phyloP scores from a whole-genome alignment of 53 echinoderm and acorn worm species.

The Holothuria scabra region DNA sequence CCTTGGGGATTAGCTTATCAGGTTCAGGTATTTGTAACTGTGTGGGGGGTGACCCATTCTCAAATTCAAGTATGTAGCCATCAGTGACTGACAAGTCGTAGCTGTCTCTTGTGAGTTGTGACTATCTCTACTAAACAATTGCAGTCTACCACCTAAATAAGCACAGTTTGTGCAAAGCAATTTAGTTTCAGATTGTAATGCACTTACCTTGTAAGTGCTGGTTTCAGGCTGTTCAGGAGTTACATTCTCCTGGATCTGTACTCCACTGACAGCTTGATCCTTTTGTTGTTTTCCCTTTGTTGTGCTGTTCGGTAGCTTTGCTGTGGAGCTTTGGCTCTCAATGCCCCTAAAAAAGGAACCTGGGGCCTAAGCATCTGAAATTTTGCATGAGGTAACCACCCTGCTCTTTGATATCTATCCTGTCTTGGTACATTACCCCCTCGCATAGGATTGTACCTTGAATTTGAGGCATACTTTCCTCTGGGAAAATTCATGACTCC shows the following conservation, averaged over 20 bases:
- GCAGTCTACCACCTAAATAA: constrained; percentile 17
- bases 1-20: constrained; percentile 14
- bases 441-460: constrained; percentile 20
- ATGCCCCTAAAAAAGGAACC: constrained; percentile 25
- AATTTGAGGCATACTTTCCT: constrained; percentile 4
- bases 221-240: neutral
- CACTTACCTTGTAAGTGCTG: constrained; percentile 32
- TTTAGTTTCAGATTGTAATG: constrained; percentile 7
- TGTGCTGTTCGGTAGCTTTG: neutral
- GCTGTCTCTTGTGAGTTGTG: constrained; percentile 18
- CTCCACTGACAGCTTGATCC: neutral
- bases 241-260: neutral
- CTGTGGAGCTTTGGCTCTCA: neutral
- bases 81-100: constrained; percentile 27
- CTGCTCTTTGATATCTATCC: constrained; percentile 19
- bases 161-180: neutral
- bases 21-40: neutral
- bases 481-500: constrained; percentile 10
- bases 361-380: constrained; percentile 12
- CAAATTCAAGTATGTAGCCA: constrained; percentile 54
- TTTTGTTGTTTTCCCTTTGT: neutral
- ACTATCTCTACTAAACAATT: neutral
- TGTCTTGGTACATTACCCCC: constrained; percentile 9
- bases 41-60: neutral
- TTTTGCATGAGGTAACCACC: neutral